Evolutionary conservation across 2,797 vertebrate species (phyloP).

Genomic region (Okamejei kenojei): DNA sequence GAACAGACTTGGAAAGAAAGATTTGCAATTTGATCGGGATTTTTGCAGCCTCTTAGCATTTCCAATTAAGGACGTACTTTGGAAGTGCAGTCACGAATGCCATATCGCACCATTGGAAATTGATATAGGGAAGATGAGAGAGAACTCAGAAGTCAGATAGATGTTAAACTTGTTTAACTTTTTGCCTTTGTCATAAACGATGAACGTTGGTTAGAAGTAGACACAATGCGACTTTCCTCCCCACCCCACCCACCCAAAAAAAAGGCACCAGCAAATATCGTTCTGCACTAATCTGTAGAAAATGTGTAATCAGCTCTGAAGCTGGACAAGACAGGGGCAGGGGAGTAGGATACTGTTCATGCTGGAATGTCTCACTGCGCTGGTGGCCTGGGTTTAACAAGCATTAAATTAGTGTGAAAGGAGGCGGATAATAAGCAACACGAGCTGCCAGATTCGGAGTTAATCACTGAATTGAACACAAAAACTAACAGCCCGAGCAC

Average conservation of each 20-base stretch:
- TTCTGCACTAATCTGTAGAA: slow-evolving; percentile 17
- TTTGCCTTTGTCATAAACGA: no score
- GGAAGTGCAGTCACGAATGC: not conserved
- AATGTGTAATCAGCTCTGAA: slow-evolving; percentile 19
- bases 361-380: slow-evolving; percentile 26
- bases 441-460: slow-evolving; percentile 31
- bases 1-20: not conserved
- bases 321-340: slow-evolving; percentile 12
- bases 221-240: no score
- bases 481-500: slow-evolving; percentile 27
- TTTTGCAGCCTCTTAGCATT: not conserved
- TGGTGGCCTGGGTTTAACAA: slow-evolving; percentile 34
- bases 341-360: slow-evolving; percentile 29
- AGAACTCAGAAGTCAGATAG: not conserved
- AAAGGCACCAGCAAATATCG: no score
- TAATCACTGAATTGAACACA: slow-evolving; percentile 35
- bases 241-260: no score
- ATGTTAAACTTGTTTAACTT: not conserved
- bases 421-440: slow-evolving; percentile 32
- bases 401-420: slow-evolving; percentile 37
- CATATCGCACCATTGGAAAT: not conserved
- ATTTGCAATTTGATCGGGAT: not conserved
- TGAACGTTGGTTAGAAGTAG: no score
- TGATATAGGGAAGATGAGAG: not conserved
- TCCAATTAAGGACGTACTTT: not conserved